These are phyloP conservation scores for Acromyrmex charruanus DNA, from an alignment of 1,140 invertebrate species.

Conservation along the genomic window DNA sequence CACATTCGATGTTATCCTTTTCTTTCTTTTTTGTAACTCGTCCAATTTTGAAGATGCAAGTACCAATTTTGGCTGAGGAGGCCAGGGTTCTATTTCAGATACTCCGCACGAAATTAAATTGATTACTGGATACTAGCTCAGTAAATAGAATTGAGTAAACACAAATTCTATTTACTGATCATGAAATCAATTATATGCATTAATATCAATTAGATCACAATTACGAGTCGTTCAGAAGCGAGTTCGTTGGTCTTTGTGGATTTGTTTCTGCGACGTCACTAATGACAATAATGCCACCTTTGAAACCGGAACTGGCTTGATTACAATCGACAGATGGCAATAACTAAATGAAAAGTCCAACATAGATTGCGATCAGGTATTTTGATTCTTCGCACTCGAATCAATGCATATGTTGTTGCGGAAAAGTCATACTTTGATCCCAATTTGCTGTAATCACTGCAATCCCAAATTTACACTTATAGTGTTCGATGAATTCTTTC, in stretches of 20 bases:
- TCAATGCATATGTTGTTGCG: not conserved
- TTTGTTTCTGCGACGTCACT: constrained; percentile 9
- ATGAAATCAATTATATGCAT: not conserved
- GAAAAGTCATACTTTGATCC: not conserved
- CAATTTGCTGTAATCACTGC: not conserved
- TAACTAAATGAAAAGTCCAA: constrained; percentile 13
- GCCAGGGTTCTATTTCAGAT: not conserved
- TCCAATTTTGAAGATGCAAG: not conserved
- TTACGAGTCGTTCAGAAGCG: constrained; percentile 18
- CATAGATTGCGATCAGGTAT: not conserved
- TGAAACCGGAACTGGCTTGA: constrained; percentile 22
- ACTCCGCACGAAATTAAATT: not conserved
- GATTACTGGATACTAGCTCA: not conserved
- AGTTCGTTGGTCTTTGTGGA: constrained; percentile 27
- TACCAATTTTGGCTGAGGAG: not conserved
- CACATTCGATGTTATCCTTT: constrained; percentile 35
- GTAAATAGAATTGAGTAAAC: not conserved
- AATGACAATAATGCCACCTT: not conserved
- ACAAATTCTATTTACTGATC: not conserved
- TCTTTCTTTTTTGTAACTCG: not conserved
- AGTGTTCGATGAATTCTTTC: not conserved
- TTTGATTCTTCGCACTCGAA: not conserved
- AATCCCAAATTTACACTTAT: constrained; percentile 46
- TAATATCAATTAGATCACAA: not conserved
- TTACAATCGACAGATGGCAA: not conserved